Percentiles rank a stretch among this genome's conserved stretches.
Evolutionary conservation across 2,113 vertebrate species (phyloP).

Genomic region (Edolisoma coerulescens): DNA sequence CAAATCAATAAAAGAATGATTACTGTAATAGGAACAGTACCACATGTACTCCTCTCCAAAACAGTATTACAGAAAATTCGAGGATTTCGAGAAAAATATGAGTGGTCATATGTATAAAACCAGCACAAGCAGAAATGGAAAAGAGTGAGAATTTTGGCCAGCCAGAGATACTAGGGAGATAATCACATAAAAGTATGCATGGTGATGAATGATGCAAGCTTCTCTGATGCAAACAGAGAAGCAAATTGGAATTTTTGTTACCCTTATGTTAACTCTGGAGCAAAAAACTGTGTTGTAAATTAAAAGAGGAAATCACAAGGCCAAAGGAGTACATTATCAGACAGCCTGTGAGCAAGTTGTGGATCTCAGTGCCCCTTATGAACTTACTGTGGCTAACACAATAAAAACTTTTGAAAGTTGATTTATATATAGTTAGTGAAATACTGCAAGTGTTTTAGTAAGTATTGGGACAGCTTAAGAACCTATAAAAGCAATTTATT

Average conservation of each 20-base stretch:
- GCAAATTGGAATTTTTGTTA: background rate
- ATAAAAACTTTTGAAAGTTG: background rate
- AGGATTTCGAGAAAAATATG: background rate
- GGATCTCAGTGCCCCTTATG: background rate
- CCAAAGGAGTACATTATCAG: background rate
- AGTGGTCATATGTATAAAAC: background rate
- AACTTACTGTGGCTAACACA: background rate
- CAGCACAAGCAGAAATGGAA: background rate
- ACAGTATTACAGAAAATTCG: background rate
- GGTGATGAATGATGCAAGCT: background rate
- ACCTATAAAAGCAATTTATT: background rate
- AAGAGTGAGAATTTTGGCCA: background rate
- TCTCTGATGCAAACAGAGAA: background rate
- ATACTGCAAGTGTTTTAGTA: background rate
- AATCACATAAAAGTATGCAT: background rate
- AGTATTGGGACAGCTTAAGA: background rate
- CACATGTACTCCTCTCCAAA: background rate
- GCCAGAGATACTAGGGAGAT: background rate
- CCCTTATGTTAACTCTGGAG: background rate
- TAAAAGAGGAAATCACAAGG: background rate
- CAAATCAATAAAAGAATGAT: background rate
- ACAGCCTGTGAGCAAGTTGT: background rate
- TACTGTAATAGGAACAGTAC: background rate
- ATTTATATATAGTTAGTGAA: background rate
- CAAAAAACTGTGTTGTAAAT: background rate